phyloP scores from a whole-genome alignment of 92 coral and sea anemone genomes.

The Phenganax subtilis region DNA sequence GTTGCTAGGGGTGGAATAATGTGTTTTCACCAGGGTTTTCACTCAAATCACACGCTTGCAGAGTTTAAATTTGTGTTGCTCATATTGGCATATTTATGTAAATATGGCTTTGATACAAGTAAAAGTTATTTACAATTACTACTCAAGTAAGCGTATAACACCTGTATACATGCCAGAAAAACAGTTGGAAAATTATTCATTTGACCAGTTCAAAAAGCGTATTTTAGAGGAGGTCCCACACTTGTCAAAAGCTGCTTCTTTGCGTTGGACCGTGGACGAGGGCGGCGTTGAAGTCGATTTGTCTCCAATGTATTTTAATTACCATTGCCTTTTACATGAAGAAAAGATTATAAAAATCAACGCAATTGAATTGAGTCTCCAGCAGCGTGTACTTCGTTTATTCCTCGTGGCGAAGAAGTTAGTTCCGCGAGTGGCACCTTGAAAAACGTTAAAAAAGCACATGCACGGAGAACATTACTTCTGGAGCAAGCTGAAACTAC shows the following conservation, averaged over 20 bases:
- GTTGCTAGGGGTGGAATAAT: no score
- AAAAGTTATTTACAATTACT: conserved; percentile 1
- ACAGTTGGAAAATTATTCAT: background rate
- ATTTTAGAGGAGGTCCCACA: background rate
- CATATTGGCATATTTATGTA: no score
- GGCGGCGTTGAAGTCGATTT: background rate
- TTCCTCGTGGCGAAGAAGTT: background rate
- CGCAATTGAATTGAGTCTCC: background rate
- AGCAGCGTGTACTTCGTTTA: background rate
- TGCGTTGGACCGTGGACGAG: conserved; percentile 3
- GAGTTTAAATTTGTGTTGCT: no score
- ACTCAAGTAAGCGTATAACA: conserved; percentile 6
- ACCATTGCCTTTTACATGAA: background rate
- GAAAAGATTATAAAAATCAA: background rate
- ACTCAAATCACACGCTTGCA: no score
- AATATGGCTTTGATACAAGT: conserved; percentile 1
- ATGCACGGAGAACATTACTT: background rate
- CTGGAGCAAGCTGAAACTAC: background rate
- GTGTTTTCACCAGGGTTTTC: no score
- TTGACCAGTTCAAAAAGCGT: background rate
- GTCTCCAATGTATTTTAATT: background rate
- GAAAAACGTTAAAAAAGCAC: no score
- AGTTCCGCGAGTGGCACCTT: background rate
- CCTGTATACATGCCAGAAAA: background rate
- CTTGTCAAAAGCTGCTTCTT: background rate